Evolutionary conservation across 2,113 vertebrate species (phyloP).

Genomic region (Menidia beryllina): DNA sequence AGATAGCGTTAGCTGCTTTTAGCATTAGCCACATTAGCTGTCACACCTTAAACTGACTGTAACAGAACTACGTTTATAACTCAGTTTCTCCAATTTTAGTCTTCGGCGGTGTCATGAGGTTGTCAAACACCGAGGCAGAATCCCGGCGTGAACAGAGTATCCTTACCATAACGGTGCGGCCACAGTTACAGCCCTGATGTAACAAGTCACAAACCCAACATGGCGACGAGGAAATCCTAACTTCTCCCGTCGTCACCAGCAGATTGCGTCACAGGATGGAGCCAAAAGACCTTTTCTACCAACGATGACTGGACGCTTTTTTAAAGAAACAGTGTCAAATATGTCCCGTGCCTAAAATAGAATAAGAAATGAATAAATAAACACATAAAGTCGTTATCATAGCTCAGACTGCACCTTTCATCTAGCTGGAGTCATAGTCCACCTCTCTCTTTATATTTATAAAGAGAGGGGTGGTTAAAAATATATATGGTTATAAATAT

Average conservation of each 20-base stretch:
- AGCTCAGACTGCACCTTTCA: too few relatives aligned
- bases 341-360: too few relatives aligned
- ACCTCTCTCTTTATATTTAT: too few relatives aligned
- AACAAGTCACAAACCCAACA: background rate
- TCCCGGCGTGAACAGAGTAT: background rate
- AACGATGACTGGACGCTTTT: too few relatives aligned
- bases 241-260: background rate
- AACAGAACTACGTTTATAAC: background rate
- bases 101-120: fast-evolving
- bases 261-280: background rate
- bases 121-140: background rate
- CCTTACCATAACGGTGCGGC: background rate
- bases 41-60: background rate
- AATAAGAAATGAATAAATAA: too few relatives aligned
- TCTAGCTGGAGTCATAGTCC: too few relatives aligned
- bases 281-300: too few relatives aligned
- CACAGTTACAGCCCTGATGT: background rate
- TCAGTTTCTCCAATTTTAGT: background rate
- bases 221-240: conserved; percentile 20
- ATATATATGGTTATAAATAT: too few relatives aligned
- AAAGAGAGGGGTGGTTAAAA: too few relatives aligned
- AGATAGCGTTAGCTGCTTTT: conserved; percentile 20
- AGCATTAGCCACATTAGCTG: conserved; percentile 42
- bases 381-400: too few relatives aligned
- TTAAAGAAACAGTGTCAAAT: background rate